Conservation (phyloP, 2,888 invertebrate genomes). For the Nymphalis urticae region DNA sequence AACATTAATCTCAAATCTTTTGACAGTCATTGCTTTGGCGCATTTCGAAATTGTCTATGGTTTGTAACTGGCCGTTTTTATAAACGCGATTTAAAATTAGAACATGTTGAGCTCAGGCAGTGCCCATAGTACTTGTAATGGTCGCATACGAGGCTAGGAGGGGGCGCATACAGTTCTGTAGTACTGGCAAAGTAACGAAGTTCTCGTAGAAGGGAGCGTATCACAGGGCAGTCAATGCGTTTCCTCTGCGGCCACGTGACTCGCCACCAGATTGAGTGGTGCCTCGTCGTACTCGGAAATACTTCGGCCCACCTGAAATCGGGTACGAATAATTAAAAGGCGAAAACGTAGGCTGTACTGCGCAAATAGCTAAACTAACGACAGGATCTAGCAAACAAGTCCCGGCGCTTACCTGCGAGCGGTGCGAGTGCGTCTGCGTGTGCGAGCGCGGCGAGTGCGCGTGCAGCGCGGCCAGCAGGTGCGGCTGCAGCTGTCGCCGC, state of each 20-base stretch:
- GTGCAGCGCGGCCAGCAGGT: conserved; percentile 84
- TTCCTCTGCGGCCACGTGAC: conserved; percentile 85
- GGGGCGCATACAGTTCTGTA: not conserved
- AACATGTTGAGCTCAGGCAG: conserved; percentile 9
- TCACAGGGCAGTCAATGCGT: conserved; percentile 65
- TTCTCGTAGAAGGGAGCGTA: not conserved
- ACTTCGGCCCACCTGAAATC: conserved; percentile 65
- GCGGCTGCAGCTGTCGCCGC: conserved; percentile 86
- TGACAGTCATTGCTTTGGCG: conserved; percentile 10
- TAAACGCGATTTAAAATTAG: conserved; percentile 31
- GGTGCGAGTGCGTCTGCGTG: conserved; percentile 67
- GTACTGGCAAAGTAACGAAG: not conserved
- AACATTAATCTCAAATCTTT: conserved; percentile 19
- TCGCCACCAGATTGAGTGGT: conserved; percentile 86
- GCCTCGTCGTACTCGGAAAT: conserved; percentile 81
- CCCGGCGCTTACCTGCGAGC: conserved; percentile 40
- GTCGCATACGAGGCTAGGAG: not conserved
- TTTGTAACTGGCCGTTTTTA: conserved; percentile 42
- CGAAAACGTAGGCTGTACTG: no score
- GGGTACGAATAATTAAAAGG: no score
- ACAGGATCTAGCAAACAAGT: no score
- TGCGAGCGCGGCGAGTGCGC: conserved; percentile 82
- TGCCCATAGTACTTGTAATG: not conserved
- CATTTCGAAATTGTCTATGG: conserved; percentile 33
- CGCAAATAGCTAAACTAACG: no score